Evolutionary conservation across 2,113 vertebrate species (phyloP), one percentile per base, ranked within the genome.

Genomic region (Perognathus longimembris): DNA sequence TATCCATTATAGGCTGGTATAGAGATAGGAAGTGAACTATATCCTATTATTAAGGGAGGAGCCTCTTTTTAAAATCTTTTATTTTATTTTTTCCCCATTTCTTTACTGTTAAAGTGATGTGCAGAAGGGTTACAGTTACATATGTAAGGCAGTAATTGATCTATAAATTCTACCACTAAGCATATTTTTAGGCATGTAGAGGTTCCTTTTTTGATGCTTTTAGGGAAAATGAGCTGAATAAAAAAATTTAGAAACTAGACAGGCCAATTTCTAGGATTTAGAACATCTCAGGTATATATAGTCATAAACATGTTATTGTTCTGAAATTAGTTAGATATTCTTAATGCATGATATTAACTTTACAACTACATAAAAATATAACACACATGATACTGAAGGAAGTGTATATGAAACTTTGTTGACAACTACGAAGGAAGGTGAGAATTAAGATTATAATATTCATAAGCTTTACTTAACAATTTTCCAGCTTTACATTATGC

Each of bases 321-420:
- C 21, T 82, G 8, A 93, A 89, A 74, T 70, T 78, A 81, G 10
- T 70, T 30, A 88, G 6, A 57, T 79, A 73, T 63, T 90, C 80
- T 80, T 17, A 90, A 61, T 77, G 30, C 18, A 20, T 32, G 20
- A 28, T n/a, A 70, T 84, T 90, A 59, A 36, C 5, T 77, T 88
- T 78, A 11, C 20, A 79, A 69, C 5, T 88, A 3, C 63, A 74
- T 30, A 70, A 77, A 83, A 61, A 77, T n/a, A 57, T 71, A 61
- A 54, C 5, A 30, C 24, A 38, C 17, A 6, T 8, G 84, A 50
- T 26, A 6, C 34, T 50, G 7, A 79, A 83, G 5, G 20, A 64
- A 40, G 1, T 57, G 1, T 40, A 38, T 83, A 24, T 67, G 15
- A 85, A 85, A 45, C 2, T 77, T 78, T 8, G 64, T 82, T 69